Percentiles rank a stretch among this genome's conserved stretches.
Conservation (phyloP, 1,140 invertebrate genomes). For the Drosophila paulistorum region DNA sequence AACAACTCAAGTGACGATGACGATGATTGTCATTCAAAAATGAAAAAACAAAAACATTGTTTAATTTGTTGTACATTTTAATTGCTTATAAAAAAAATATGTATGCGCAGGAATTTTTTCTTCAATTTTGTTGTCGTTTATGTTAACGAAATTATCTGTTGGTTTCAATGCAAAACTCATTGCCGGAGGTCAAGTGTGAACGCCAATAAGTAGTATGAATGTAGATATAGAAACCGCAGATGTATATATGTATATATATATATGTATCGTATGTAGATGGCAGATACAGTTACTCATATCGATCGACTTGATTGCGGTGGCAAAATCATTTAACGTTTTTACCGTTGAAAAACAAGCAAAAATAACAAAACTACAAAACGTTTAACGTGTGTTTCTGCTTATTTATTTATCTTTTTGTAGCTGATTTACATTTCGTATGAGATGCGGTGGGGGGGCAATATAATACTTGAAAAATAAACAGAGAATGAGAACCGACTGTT, state of each 20-base stretch:
- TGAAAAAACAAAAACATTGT: slow-evolving; percentile 42
- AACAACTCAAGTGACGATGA: slow-evolving; percentile 7
- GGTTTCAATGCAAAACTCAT: slow-evolving; percentile 49
- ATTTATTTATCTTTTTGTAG: slow-evolving; percentile 69
- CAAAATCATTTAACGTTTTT: slow-evolving; percentile 74
- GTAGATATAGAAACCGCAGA: slow-evolving; percentile 28
- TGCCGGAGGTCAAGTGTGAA: slow-evolving; percentile 66
- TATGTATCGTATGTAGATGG: not conserved
- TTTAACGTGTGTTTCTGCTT: slow-evolving; percentile 68
- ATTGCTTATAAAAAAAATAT: slow-evolving; percentile 54
- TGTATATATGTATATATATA: slow-evolving; percentile 34
- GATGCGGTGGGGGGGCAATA: slow-evolving; percentile 20
- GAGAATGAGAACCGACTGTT: slow-evolving; percentile 21
- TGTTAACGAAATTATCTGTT: slow-evolving; percentile 57
- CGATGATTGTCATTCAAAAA: slow-evolving; percentile 66
- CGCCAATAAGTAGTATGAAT: slow-evolving; percentile 22
- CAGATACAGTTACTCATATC: slow-evolving; percentile 63
- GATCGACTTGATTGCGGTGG: slow-evolving; percentile 51
- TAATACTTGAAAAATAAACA: slow-evolving; percentile 49
- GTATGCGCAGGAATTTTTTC: slow-evolving; percentile 65
- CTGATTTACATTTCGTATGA: slow-evolving; percentile 44
- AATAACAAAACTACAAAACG: slow-evolving; percentile 26
- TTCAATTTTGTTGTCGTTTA: not conserved
- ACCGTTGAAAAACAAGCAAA: slow-evolving; percentile 49
- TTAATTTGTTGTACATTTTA: slow-evolving; percentile 73